Evolutionary conservation across 2,113 vertebrate genomes (phyloP).

Genomic region (Bettongia penicillata): DNA sequence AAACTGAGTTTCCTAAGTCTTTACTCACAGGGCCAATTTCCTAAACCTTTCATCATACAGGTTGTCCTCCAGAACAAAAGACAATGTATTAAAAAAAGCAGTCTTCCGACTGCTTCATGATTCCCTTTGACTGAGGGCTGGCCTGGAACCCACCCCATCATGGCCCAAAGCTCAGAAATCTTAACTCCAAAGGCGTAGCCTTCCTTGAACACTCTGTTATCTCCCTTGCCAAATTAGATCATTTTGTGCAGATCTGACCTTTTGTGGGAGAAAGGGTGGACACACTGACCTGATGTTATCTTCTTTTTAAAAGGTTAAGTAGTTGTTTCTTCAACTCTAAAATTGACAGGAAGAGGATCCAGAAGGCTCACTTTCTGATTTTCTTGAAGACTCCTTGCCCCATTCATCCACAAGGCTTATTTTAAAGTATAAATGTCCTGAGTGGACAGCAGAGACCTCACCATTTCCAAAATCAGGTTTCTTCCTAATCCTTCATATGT

Average conservation of each 20-base stretch:
- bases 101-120: neutral
- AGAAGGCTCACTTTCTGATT: neutral
- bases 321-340: conserved; percentile 6
- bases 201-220: conserved; percentile 18
- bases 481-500: neutral
- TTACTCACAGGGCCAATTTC: conserved; percentile 46
- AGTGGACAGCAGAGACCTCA: neutral
- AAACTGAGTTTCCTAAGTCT: conserved; percentile 46
- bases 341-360: conserved; percentile 8
- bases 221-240: neutral
- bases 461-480: neutral
- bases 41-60: conserved; percentile 56
- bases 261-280: neutral
- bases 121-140: neutral
- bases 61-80: conserved; percentile 34
- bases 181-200: conserved; percentile 24
- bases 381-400: neutral
- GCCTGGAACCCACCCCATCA: conserved; percentile 38
- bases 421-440: neutral
- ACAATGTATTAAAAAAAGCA: neutral
- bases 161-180: neutral
- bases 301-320: neutral
- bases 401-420: neutral
- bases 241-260: neutral
- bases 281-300: neutral